Conservation (phyloP, 2,888 invertebrate genomes). For the Habroteleia sp. region DNA sequence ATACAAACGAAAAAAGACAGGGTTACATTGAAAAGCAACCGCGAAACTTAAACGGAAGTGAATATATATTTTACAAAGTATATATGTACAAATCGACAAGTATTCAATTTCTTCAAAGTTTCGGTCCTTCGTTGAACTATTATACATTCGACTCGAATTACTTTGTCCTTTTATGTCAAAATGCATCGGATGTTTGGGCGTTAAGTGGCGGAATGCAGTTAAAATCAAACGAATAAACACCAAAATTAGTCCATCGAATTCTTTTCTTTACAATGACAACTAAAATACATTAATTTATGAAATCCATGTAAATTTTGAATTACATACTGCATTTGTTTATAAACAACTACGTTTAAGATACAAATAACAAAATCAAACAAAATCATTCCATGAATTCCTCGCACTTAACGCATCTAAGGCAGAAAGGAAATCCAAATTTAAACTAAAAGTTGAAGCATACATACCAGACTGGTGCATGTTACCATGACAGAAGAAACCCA, state of each 20-base stretch:
- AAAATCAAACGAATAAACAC: constrained; percentile 17
- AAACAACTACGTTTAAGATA: too few relatives aligned
- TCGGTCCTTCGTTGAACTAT: constrained; percentile 22
- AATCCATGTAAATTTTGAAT: too few relatives aligned
- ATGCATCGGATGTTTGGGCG: constrained; percentile 40
- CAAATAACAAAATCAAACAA: constrained; percentile 21
- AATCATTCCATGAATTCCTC: constrained; percentile 21
- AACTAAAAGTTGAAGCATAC: constrained; percentile 65
- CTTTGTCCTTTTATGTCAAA: constrained; percentile 17
- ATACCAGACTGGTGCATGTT: constrained; percentile 80
- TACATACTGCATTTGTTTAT: too few relatives aligned
- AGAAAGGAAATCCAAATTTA: constrained; percentile 22
- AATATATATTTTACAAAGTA: too few relatives aligned
- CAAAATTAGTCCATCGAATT: too few relatives aligned
- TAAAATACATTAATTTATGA: too few relatives aligned
- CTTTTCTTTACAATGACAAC: too few relatives aligned
- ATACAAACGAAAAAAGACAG: too few relatives aligned
- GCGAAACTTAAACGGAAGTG: too few relatives aligned
- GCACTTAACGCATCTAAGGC: constrained; percentile 44
- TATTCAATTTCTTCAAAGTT: constrained; percentile 13
- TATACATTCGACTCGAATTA: constrained; percentile 1
- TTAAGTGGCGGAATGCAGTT: constrained; percentile 27
- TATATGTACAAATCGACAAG: too few relatives aligned
- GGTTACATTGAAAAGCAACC: too few relatives aligned
- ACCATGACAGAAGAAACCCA: constrained; percentile 80